Base-by-base conservation (phyloP, 2,888 invertebrate species). In the Uropetala carovei region DNA sequence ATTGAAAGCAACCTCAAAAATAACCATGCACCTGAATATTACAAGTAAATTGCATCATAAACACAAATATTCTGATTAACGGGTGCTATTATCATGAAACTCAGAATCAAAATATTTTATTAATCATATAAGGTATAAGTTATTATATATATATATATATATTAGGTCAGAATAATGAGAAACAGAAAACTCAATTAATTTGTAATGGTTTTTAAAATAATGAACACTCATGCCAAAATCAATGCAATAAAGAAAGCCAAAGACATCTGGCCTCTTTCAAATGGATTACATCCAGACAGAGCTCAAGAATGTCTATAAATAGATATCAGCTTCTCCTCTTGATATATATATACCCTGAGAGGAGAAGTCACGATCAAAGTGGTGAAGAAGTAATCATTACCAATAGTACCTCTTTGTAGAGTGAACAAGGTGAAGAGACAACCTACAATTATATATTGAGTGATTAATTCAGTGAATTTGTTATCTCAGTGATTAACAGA, bases 291-390 rank as follows among this genome's bases (percentile, higher is more conserved):
- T 89, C 89, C 89, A 89, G 89, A 89, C 64, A 64, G 89, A 89
- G 89, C 89, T 89, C 89, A 89, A 89, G 89, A 89, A 89, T 89
- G 89, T 89, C 89, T 89, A 89, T 43, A 89, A 89, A 89, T 89
- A 89, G 89, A 64, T 16, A 43, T 64, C 64, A 89, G 59, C 89
- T 64, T 89, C 60, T 89, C 64, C 89, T 68, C 89, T 89, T 89
- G 64, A 89, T 89, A 89, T 89, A 89, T 89, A 89, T 89, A 89
- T 64, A 89, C 89, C 64, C 89, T 68, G 89, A 89, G 89, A 64
- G n/a, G 64, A 64, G 64, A 64, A 89, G 89, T 89, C 89, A 89
- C 43, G 60, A 89, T 89, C 89, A 43, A 89, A 89, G 89, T 27
- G 64, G 89, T 75, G 64, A 43, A 86, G 30, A 59, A 86, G 86